Percentiles rank a stretch among this genome's conserved stretches.
Evolutionary conservation across 2,797 vertebrate species (phyloP).

Genomic region (Cuculus canorus): DNA sequence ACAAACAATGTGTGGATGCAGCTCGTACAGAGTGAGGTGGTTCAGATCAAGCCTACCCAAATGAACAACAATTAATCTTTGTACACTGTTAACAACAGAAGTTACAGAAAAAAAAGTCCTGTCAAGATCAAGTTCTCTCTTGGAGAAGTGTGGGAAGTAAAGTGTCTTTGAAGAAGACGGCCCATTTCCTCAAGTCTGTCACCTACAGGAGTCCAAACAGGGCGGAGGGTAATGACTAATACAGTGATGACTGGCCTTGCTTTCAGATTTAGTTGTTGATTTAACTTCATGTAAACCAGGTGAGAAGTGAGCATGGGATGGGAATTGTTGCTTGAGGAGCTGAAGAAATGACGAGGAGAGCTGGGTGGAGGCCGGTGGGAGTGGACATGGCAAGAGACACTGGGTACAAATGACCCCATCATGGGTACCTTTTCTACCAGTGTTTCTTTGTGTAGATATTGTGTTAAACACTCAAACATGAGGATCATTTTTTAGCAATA

Average conservation of each 20-base stretch:
- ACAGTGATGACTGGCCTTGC: background rate
- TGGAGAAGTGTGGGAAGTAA: background rate
- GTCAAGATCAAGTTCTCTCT: background rate
- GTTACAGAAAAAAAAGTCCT: too few species aligned
- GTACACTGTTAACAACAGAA: background rate
- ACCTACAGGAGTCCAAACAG: background rate
- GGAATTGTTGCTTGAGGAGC: background rate
- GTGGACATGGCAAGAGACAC: fast-evolving
- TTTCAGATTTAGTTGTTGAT: background rate
- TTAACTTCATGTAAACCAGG: background rate
- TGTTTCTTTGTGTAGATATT: background rate
- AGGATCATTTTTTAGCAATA: background rate
- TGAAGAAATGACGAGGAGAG: background rate
- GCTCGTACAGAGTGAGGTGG: background rate
- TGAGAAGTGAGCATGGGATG: background rate
- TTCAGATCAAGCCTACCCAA: background rate
- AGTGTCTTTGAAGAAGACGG: background rate
- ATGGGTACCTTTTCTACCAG: background rate
- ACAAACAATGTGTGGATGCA: background rate
- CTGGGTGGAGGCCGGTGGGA: background rate
- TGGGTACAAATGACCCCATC: fast-evolving
- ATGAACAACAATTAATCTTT: background rate
- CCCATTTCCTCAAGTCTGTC: background rate
- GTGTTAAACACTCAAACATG: fast-evolving
- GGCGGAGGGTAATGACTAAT: background rate